A percentile compares a stretch with the other conserved stretches of the same genome.
Conservation (phyloP, 2,113 vertebrate species). For the Corythornis vintsioides region DNA sequence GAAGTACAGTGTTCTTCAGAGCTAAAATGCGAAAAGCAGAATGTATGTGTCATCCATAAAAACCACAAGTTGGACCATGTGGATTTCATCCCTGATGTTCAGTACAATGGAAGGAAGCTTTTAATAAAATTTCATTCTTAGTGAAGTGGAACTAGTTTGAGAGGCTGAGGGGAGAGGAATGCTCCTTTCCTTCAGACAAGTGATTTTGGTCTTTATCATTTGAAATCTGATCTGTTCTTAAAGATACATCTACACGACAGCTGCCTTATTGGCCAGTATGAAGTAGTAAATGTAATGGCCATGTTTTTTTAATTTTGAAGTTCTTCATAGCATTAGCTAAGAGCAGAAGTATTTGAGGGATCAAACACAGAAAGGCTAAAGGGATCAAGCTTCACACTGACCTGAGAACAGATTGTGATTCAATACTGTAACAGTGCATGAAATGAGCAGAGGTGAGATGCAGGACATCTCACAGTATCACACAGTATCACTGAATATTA, state of each 20-base stretch:
- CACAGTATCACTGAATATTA: no score
- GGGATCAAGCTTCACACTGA: not conserved
- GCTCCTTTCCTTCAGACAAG: not conserved
- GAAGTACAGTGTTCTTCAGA: not conserved
- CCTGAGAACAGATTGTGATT: not conserved
- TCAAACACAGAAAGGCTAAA: not conserved
- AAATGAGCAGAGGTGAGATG: not conserved
- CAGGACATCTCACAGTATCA: not conserved
- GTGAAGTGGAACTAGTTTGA: not conserved
- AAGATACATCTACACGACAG: not conserved
- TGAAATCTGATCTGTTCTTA: not conserved
- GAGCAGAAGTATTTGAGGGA: not conserved
- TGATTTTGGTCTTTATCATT: not conserved
- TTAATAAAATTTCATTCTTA: not conserved
- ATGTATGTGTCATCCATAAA: not conserved
- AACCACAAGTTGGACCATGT: not conserved
- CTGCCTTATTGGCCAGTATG: not conserved
- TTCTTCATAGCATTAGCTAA: not conserved
- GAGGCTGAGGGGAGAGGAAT: rapidly evolving
- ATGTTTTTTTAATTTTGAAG: not conserved
- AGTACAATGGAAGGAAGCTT: not conserved
- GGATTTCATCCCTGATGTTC: not conserved
- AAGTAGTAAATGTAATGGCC: not conserved
- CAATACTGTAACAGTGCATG: not conserved
- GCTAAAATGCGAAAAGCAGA: not conserved